These are phyloP conservation scores for Achatina immaculata DNA, from an alignment of 1,140 invertebrate genomes.

Conservation along the genomic window DNA sequence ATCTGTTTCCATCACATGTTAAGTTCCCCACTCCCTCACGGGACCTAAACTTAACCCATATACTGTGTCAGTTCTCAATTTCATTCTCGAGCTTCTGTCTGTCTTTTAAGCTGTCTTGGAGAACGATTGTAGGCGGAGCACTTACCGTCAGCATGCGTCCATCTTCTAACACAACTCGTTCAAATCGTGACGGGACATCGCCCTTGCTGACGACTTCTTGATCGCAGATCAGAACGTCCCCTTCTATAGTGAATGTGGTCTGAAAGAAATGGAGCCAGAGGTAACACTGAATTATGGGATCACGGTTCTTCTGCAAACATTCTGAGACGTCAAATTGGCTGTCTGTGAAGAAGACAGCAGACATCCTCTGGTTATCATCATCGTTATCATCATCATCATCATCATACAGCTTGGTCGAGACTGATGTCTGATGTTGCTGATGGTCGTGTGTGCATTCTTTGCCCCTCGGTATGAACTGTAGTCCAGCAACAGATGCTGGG, in stretches of 20 bases:
- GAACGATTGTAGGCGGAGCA: too few relatives aligned
- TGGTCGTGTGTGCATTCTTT: not conserved
- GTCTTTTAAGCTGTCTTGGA: too few relatives aligned
- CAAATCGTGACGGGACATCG: slow-evolving; percentile 54
- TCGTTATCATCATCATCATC: too few relatives aligned
- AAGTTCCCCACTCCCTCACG: too few relatives aligned
- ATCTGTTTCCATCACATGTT: too few relatives aligned
- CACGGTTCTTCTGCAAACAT: not conserved
- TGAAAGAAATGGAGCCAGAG: slow-evolving; percentile 41
- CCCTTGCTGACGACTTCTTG: slow-evolving; percentile 54
- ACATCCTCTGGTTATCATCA: not conserved
- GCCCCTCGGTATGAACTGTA: not conserved
- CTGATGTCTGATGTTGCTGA: not conserved
- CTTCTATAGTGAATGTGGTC: slow-evolving; percentile 61
- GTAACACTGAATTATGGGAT: not conserved
- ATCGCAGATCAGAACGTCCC: slow-evolving; percentile 55
- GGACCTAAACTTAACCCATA: too few relatives aligned
- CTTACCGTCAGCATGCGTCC: slow-evolving; percentile 59
- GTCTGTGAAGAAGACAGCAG: not conserved
- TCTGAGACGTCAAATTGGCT: not conserved
- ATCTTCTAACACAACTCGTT: slow-evolving; percentile 53
- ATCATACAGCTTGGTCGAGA: not conserved
- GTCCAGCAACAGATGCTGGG: too few relatives aligned
- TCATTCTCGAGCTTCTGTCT: too few relatives aligned
- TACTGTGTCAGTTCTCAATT: too few relatives aligned